Evolutionary conservation across 1,140 invertebrate genomes (phyloP), one percentile per base, ranked within the genome.

Genomic region (Aricia agestis): DNA sequence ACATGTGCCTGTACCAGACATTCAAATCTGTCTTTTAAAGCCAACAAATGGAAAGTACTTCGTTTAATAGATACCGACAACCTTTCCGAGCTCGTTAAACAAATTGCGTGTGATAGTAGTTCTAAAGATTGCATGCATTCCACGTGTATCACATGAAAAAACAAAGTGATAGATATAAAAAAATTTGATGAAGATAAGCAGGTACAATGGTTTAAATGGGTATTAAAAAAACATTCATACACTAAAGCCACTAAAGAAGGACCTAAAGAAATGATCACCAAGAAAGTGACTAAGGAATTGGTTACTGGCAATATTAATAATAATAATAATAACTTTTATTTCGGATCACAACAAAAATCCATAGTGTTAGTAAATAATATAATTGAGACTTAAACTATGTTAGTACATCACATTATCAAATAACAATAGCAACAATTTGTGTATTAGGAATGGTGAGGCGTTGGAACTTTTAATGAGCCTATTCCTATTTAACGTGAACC

Each of bases 1-100:
- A 78, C 74, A 7, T 75, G 75, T 68, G 31, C 42, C 7, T 76
- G 74, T 71, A 59, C 57, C 6, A 76, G 73, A 58, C 75, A 76
- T 57, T 13, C n/a, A 10, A 76, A 78, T 69, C 15, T 76, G 13
- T 19, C 57, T 32, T 69, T 74, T 18, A 69, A 67, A 59, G 25
- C 71, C 17, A 61, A 57, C 45, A 25, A 66, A 42, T 58, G 73
- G 5, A 72, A 74, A 67, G 11, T 32, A 52, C 6, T 66, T 59
- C 57, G 57, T 42, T 11, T 73, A 58, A 70, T 69, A 25, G 45
- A 68, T n/a, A 74, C 67, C 59, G 18, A 71, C 71, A 31, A 67
- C 32, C 19, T 74, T 10, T 18, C 63, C 6, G 15, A 70, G 25
- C 25, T 68, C 13, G 17, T 68, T 57, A 25, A 15, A 19, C 32